Evolutionary conservation across 1,140 invertebrate genomes (phyloP).

Genomic region (Berghia stephanieae): DNA sequence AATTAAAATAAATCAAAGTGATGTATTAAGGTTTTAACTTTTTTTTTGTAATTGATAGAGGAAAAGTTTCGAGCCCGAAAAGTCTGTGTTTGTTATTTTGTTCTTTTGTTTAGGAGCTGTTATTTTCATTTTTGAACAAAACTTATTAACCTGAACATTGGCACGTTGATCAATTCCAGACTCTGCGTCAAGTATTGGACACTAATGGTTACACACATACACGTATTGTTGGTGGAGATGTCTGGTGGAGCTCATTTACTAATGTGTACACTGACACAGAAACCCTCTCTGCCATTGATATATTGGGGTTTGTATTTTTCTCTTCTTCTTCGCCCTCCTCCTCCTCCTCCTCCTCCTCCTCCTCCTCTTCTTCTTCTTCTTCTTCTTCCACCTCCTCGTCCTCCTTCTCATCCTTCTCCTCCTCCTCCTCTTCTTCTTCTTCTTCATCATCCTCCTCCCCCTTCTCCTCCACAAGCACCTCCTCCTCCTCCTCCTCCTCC

Average conservation of each 20-base stretch:
- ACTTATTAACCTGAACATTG: background rate
- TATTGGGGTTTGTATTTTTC: constrained; percentile 42
- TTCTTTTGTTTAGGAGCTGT: background rate
- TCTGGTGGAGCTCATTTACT: constrained; percentile 32
- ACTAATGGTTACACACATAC: constrained; percentile 43
- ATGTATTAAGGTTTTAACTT: no score
- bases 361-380: background rate
- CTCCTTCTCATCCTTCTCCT: background rate
- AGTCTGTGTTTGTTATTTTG: background rate
- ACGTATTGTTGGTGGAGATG: constrained; percentile 56
- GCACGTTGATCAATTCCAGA: constrained; percentile 29
- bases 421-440: no score
- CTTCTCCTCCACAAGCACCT: background rate
- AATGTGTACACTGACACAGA: constrained; percentile 48
- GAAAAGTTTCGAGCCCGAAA: background rate
- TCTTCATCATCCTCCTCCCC: background rate
- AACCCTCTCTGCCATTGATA: constrained; percentile 41
- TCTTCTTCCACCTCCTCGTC: background rate
- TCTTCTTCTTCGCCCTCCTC: background rate
- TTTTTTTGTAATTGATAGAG: no score
- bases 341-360: background rate
- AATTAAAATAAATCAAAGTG: no score
- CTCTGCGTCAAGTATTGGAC: constrained; percentile 45
- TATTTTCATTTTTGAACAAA: background rate
- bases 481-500: background rate